Evolutionary conservation across 2,113 vertebrate species (phyloP).

Genomic region (Daphoenositta chrysoptera): DNA sequence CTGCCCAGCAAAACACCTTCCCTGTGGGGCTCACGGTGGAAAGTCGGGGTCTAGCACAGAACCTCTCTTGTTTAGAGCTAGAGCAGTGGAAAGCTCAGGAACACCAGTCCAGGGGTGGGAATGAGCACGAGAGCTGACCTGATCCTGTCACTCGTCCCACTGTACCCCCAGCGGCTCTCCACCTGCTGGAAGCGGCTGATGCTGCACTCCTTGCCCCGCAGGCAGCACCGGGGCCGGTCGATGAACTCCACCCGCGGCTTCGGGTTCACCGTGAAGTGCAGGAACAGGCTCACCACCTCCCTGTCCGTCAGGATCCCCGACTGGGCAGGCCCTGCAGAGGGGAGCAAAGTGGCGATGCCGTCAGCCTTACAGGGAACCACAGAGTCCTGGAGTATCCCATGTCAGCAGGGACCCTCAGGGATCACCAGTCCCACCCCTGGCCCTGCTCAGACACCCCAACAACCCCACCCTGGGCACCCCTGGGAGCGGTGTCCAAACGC

Average conservation of each 20-base stretch:
- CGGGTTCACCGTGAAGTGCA: conserved; percentile 96
- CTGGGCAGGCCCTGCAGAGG: conserved; percentile 87
- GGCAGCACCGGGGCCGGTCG: conserved; percentile 93
- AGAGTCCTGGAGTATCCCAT: too few relatives aligned
- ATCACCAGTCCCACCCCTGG: rapidly evolving
- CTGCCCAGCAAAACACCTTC: neutral
- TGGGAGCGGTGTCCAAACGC: neutral
- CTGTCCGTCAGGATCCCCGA: conserved; percentile 93
- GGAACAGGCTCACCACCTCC: conserved; percentile 94
- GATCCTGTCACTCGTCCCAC: conserved; percentile 94
- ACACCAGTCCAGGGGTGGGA: neutral
- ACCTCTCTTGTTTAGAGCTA: neutral
- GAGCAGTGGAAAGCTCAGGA: neutral
- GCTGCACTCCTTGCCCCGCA: conserved; percentile 95
- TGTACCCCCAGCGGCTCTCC: conserved; percentile 98
- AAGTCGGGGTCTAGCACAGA: neutral
- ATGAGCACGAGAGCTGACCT: conserved; percentile 72
- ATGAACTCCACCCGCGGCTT: conserved; percentile 95
- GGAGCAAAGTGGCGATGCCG: rapidly evolving
- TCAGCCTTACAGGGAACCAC: neutral
- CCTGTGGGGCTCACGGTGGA: rapidly evolving
- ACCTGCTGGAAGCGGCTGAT: conserved; percentile 96
- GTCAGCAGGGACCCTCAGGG: neutral
- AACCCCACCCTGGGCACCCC: neutral
- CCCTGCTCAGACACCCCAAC: neutral